These are phyloP conservation scores for Drosophila algonquin DNA, from an alignment of 2,888 invertebrate genomes.

Conservation along the genomic window DNA sequence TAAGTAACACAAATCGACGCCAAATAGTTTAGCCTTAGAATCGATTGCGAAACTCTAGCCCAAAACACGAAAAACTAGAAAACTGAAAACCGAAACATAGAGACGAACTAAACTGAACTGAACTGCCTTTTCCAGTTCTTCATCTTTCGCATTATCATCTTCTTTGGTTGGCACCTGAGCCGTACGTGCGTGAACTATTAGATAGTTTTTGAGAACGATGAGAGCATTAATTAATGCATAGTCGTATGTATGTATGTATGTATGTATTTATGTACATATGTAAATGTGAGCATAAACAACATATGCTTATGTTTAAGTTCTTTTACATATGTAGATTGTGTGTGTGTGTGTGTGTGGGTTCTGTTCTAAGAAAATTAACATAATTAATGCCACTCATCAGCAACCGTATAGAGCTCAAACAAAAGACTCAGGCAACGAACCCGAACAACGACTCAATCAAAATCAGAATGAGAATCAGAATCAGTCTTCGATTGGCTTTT, in stretches of 20 bases:
- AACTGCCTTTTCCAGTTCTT: slow-evolving; percentile 51
- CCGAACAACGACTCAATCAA: slow-evolving; percentile 15
- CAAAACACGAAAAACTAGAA: slow-evolving; percentile 66
- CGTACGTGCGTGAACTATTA: slow-evolving; percentile 48
- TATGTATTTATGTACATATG: neutral
- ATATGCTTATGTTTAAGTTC: slow-evolving; percentile 22
- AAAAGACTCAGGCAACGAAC: slow-evolving; percentile 44
- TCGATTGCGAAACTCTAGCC: slow-evolving; percentile 54
- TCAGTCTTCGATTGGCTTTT: slow-evolving; percentile 58
- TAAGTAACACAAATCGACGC: slow-evolving; percentile 54
- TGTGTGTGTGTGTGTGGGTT: too few species aligned
- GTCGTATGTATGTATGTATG: slow-evolving; percentile 10
- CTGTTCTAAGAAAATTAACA: slow-evolving; percentile 49
- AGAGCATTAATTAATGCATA: slow-evolving; percentile 33
- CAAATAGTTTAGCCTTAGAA: slow-evolving; percentile 67
- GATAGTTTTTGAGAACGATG: slow-evolving; percentile 27
- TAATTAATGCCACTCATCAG: slow-evolving; percentile 43
- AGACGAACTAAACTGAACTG: slow-evolving; percentile 15
- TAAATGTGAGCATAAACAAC: slow-evolving; percentile 30
- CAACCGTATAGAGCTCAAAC: slow-evolving; percentile 18
- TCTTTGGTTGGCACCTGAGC: slow-evolving; percentile 3
- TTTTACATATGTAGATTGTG: too few species aligned
- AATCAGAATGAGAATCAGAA: slow-evolving; percentile 21
- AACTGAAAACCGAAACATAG: slow-evolving; percentile 30
- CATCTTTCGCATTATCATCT: slow-evolving; percentile 23